These are phyloP conservation scores for Nothoprocta pentlandii DNA, from an alignment of 2,113 vertebrate species.

Conservation along the genomic window DNA sequence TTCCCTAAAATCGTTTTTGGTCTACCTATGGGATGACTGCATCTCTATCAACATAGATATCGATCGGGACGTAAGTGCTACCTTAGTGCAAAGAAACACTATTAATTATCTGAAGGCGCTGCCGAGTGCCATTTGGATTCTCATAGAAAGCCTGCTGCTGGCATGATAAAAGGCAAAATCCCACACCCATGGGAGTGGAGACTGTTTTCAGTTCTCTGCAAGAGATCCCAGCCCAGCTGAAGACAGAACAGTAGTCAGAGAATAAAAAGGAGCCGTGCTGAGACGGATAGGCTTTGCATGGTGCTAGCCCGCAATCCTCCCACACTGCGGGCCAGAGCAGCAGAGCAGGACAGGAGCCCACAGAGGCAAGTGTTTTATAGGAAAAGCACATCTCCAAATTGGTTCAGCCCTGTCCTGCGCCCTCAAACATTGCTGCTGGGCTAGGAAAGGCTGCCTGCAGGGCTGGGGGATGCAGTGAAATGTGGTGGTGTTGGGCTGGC, in stretches of 20 bases:
- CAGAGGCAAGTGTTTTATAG: not conserved
- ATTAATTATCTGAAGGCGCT: not conserved
- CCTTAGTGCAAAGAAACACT: not conserved
- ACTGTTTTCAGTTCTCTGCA: not conserved
- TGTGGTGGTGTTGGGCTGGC: not conserved
- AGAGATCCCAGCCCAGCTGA: not conserved
- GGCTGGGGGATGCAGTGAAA: accelerated
- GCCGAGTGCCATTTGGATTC: not conserved
- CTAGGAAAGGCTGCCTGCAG: not conserved
- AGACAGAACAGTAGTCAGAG: not conserved
- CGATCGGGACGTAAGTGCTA: not conserved
- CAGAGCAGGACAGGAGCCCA: not conserved
- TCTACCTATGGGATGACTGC: not conserved
- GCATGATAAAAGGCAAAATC: not conserved
- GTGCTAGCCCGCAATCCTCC: not conserved
- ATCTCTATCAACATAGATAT: not conserved
- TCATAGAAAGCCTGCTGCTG: conserved; percentile 13
- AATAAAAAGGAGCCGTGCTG: not conserved
- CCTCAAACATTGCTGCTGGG: not conserved
- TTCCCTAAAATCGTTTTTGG: not conserved
- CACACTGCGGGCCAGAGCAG: not conserved
- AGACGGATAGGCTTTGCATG: accelerated
- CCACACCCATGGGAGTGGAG: conserved; percentile 18
- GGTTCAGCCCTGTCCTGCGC: not conserved
- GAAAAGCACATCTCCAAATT: not conserved